Evolutionary conservation across 2,113 vertebrate genomes (phyloP).

Genomic region (Pomatostomus ruficeps): DNA sequence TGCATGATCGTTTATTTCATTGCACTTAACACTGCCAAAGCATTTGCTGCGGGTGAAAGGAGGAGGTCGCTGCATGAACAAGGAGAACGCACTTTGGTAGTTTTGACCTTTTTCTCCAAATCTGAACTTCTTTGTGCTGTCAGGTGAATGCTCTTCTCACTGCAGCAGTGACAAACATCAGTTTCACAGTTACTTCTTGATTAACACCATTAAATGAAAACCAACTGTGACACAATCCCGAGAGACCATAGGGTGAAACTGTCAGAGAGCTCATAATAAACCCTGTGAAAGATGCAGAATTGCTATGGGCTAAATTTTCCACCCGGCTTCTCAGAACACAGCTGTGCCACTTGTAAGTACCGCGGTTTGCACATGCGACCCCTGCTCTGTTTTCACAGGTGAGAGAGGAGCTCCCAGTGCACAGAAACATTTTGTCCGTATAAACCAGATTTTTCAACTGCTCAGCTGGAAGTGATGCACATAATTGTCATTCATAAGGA

Average conservation of each 20-base stretch:
- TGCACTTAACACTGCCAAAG: background rate
- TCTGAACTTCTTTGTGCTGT: background rate
- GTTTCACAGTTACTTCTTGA: conserved; percentile 41
- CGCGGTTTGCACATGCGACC: background rate
- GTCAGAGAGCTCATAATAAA: conserved; percentile 42
- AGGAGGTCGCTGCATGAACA: background rate
- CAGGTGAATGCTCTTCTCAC: background rate
- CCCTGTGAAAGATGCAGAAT: conserved; percentile 48
- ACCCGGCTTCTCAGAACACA: conserved; percentile 42
- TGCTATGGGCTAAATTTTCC: conserved; percentile 60
- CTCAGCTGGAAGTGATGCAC: background rate
- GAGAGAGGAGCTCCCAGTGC: conserved; percentile 3
- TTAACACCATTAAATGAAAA: conserved; percentile 49
- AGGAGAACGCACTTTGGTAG: background rate
- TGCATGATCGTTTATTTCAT: background rate
- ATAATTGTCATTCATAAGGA: conserved; percentile 2
- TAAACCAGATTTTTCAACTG: conserved; percentile 5
- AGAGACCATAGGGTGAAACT: conserved; percentile 20
- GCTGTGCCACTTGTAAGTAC: conserved; percentile 31
- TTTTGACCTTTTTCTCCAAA: background rate
- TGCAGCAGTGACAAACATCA: background rate
- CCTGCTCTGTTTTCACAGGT: conserved; percentile 40
- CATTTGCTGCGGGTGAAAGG: background rate
- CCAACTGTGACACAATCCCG: background rate
- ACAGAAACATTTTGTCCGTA: background rate